A percentile compares a stretch with the other conserved stretches of the same genome.
phyloP scores from a whole-genome alignment of 2,113 vertebrate genomes.

The Balaenoptera acutorostrata region DNA sequence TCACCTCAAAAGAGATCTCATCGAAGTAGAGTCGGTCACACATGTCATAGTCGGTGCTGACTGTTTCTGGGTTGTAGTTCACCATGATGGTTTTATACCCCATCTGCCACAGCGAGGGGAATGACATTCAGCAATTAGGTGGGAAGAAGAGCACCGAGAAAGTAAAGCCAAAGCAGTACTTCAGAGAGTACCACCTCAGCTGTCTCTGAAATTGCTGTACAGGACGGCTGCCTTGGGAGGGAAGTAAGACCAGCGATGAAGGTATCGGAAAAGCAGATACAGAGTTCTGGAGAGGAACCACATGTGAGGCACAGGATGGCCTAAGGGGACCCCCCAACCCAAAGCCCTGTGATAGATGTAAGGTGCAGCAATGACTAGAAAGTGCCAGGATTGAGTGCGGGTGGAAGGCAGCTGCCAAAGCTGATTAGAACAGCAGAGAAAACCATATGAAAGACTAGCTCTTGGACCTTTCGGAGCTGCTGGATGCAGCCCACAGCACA shows the following conservation, averaged over 20 bases:
- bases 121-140: background rate
- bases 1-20: conserved; percentile 98
- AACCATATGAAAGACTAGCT: fast-evolving
- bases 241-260: background rate
- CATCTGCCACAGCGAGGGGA: conserved; percentile 82
- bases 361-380: background rate
- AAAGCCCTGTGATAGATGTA: background rate
- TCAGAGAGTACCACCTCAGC: background rate
- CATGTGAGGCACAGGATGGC: background rate
- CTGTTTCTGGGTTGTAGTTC: conserved; percentile 98
- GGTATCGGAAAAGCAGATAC: background rate
- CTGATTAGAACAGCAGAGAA: background rate
- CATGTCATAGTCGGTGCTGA: conserved; percentile 99
- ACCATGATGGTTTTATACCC: conserved; percentile 99
- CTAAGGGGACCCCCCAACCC: background rate
- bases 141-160: background rate
- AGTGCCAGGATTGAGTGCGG: background rate
- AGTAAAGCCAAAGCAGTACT: background rate
- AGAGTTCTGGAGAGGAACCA: background rate
- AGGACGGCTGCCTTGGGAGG: background rate
- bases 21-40: conserved; percentile 98
- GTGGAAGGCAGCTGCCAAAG: background rate
- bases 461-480: conserved; percentile 91
- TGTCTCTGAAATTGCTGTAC: background rate
- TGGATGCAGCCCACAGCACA: conserved; percentile 96